These are phyloP conservation scores for Amphiprion percula DNA, from an alignment of 2,113 vertebrate genomes.

Conservation along the genomic window DNA sequence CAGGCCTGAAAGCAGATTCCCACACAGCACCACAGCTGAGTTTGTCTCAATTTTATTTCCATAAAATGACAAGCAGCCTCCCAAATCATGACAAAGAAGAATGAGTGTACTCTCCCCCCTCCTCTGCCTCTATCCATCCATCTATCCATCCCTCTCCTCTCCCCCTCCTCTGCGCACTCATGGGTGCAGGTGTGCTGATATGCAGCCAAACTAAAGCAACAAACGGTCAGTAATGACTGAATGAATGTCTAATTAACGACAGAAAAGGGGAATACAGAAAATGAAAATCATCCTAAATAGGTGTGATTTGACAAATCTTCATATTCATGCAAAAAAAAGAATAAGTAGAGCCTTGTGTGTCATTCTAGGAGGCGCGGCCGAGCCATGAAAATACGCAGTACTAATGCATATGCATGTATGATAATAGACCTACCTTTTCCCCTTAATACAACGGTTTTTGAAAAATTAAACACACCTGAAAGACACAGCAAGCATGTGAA, in stretches of 20 bases:
- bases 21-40: constrained; percentile 61
- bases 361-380: constrained; percentile 79
- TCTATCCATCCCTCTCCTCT: constrained; percentile 26
- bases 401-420: constrained; percentile 85
- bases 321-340: neutral
- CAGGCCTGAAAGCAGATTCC: constrained; percentile 68
- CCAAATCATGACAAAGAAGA: constrained; percentile 78
- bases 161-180: constrained; percentile 50
- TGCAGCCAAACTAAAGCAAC: constrained; percentile 66
- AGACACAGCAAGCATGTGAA: constrained; percentile 7
- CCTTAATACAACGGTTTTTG: constrained; percentile 37
- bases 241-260: constrained; percentile 41
- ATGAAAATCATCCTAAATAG: neutral
- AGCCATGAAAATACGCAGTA: constrained; percentile 85
- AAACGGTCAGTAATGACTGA: constrained; percentile 41
- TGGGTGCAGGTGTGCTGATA: constrained; percentile 81
- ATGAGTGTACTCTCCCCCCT: constrained; percentile 44
- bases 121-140: constrained; percentile 35
- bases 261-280: neutral
- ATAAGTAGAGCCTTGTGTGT: constrained; percentile 42
- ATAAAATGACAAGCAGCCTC: constrained; percentile 79
- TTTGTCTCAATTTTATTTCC: constrained; percentile 75
- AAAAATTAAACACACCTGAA: constrained; percentile 11
- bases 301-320: neutral
- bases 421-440: constrained; percentile 70